phyloP scores from a whole-genome alignment of 2,888 invertebrate genomes.

The Autographa gamma region DNA sequence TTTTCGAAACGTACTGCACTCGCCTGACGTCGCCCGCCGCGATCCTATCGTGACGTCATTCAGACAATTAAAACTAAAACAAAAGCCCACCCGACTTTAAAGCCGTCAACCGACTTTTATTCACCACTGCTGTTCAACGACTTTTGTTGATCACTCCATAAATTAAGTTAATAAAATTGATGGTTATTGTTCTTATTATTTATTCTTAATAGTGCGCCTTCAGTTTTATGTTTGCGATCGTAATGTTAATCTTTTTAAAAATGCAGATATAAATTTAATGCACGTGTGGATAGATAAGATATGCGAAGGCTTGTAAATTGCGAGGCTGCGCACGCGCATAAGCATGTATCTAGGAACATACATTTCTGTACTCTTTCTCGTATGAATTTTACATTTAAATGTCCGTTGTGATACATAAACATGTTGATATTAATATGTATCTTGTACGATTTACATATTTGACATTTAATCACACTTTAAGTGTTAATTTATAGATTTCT shows the following conservation, averaged over 20 bases:
- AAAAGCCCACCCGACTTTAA: constrained; percentile 29
- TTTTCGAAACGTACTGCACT: constrained; percentile 33
- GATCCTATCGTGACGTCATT: constrained; percentile 21
- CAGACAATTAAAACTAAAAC: constrained; percentile 39
- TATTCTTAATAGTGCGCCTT: constrained; percentile 11
- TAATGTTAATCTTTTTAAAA: constrained; percentile 22
- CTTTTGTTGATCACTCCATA: constrained; percentile 13
- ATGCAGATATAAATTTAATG: constrained; percentile 27
- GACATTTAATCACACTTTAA: constrained; percentile 4
- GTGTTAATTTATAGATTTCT: constrained; percentile 4
- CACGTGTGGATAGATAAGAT: constrained; percentile 36
- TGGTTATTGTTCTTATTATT: constrained; percentile 33
- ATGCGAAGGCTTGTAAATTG: constrained; percentile 31
- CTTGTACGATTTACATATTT: not conserved
- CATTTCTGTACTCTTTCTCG: not conserved
- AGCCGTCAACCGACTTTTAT: constrained; percentile 22
- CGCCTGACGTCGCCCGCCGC: constrained; percentile 33
- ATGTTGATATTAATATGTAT: constrained; percentile 1
- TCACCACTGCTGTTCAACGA: constrained; percentile 11
- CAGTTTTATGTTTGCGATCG: constrained; percentile 32
- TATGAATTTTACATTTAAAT: not conserved
- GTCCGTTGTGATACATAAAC: too few relatives aligned
- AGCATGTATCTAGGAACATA: not conserved
- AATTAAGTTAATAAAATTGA: constrained; percentile 31
- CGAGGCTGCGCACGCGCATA: not conserved